These are phyloP conservation scores for Cheilosia urbana DNA, from an alignment of 2,888 invertebrate species.

Conservation along the genomic window DNA sequence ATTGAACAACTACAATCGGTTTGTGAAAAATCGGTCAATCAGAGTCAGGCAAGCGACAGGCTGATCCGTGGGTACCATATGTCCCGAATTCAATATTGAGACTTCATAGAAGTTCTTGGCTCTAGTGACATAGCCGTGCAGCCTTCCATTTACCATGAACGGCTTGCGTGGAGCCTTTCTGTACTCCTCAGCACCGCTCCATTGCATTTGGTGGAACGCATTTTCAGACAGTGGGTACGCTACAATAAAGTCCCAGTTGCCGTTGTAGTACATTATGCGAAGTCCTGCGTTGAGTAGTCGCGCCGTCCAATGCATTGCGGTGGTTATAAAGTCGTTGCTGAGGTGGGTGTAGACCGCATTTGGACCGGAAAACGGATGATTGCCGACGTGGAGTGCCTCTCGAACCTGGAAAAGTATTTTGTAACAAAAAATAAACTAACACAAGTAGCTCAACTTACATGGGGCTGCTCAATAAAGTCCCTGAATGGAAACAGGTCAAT, in stretches of 20 bases:
- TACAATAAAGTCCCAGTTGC: slow-evolving; percentile 87
- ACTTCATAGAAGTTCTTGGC: slow-evolving; percentile 86
- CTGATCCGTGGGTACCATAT: slow-evolving; percentile 88
- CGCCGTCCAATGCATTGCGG: slow-evolving; percentile 86
- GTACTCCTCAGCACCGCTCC: slow-evolving; percentile 85
- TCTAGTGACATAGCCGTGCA: slow-evolving; percentile 86
- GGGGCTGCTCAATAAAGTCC: slow-evolving; percentile 84
- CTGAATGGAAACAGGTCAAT: slow-evolving; percentile 76
- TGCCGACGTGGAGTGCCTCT: slow-evolving; percentile 85
- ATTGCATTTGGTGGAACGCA: slow-evolving; percentile 83
- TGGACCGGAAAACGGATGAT: slow-evolving; percentile 83
- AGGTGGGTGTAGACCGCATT: slow-evolving; percentile 84
- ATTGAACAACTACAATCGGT: slow-evolving; percentile 66
- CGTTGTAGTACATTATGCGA: slow-evolving; percentile 83
- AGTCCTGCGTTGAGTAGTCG: slow-evolving; percentile 85
- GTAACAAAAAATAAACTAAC: slow-evolving; percentile 85
- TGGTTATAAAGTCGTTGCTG: slow-evolving; percentile 85
- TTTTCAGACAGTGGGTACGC: slow-evolving; percentile 87
- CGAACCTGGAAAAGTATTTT: slow-evolving; percentile 80
- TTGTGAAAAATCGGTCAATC: slow-evolving; percentile 86
- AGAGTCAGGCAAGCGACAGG: slow-evolving; percentile 86
- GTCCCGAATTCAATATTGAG: slow-evolving; percentile 87
- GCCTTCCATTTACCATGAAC: slow-evolving; percentile 84
- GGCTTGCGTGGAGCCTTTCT: slow-evolving; percentile 83
- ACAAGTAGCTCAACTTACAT: slow-evolving; percentile 85